Evolutionary conservation across 1,140 invertebrate genomes (phyloP).

Genomic region (Gerris buenoi): DNA sequence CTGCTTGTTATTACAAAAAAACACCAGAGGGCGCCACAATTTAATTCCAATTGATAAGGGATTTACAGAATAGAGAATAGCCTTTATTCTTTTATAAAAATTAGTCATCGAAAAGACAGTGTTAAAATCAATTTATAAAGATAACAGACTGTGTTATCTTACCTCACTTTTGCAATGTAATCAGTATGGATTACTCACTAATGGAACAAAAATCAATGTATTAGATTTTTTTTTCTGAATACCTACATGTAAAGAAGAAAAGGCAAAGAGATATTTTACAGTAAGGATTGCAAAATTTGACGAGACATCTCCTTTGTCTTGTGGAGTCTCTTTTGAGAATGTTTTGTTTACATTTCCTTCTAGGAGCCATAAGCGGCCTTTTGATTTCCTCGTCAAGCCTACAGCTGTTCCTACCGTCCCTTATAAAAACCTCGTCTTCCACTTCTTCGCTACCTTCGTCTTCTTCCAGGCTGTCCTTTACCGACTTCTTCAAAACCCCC

Average conservation of each 20-base stretch:
- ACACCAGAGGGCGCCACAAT: too few relatives aligned
- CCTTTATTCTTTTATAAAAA: too few relatives aligned
- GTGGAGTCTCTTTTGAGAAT: background rate
- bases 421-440: conserved; percentile 61
- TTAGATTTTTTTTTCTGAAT: too few relatives aligned
- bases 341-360: conserved; percentile 37
- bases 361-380: conserved; percentile 54
- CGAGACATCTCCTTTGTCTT: background rate
- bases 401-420: conserved; percentile 46
- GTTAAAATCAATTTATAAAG: too few relatives aligned
- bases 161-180: too few relatives aligned
- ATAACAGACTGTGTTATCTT: too few relatives aligned
- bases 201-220: too few relatives aligned
- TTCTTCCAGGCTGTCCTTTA: conserved; percentile 36
- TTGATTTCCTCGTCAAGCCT: conserved; percentile 50
- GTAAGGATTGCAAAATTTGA: background rate
- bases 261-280: conserved; percentile 6
- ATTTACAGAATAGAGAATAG: too few relatives aligned
- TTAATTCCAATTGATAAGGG: too few relatives aligned
- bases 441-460: conserved; percentile 46
- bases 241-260: conserved; percentile 11
- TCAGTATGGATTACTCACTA: too few relatives aligned
- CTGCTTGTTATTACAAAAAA: too few relatives aligned
- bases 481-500: conserved; percentile 20
- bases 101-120: too few relatives aligned